These are phyloP conservation scores for Nothura maculosa DNA, from an alignment of 2,797 vertebrate species.

Conservation along the genomic window DNA sequence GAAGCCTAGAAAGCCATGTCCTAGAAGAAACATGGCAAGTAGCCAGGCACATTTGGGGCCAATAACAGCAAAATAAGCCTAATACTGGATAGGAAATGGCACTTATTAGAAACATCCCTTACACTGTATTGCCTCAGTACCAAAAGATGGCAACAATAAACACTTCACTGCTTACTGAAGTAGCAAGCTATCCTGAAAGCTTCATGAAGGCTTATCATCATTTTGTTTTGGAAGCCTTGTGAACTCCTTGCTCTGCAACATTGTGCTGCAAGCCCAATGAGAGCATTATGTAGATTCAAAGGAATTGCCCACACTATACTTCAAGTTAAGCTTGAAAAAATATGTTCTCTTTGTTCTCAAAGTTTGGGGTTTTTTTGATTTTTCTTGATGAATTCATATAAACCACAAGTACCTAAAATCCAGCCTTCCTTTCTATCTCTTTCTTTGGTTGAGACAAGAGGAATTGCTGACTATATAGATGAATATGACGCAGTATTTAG, in stretches of 20 bases:
- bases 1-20: background rate
- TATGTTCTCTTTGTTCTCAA: background rate
- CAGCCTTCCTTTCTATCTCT: background rate
- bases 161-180: background rate
- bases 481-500: background rate
- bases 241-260: background rate
- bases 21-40: background rate
- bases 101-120: background rate
- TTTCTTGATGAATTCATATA: background rate
- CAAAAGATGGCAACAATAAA: background rate
- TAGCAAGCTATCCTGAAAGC: background rate
- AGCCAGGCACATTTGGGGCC: background rate
- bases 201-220: background rate
- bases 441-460: background rate
- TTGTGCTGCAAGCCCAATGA: background rate
- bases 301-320: background rate
- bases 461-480: background rate
- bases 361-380: background rate
- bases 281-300: background rate
- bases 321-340: background rate
- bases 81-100: background rate
- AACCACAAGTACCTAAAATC: background rate
- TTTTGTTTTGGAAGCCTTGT: background rate
- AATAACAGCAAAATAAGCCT: background rate
- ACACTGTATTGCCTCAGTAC: background rate